Conservation (phyloP, 2,888 invertebrate genomes). For the Coenonympha arcania region DNA sequence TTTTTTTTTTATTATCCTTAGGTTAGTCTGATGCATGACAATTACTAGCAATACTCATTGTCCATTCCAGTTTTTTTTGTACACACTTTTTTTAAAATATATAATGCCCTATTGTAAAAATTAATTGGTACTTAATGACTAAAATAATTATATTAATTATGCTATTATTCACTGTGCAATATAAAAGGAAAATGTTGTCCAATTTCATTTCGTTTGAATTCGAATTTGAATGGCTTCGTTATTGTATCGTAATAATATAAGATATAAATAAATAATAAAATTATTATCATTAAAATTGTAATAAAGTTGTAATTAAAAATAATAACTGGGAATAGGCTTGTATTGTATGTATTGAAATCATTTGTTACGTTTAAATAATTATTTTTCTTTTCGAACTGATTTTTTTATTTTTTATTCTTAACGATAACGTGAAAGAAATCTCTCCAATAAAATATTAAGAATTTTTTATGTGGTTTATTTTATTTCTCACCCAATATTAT, state of each 20-base stretch:
- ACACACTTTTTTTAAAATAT: constrained; percentile 13
- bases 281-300: constrained; percentile 56
- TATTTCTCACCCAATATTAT: constrained; percentile 34
- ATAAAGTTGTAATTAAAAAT: constrained; percentile 62
- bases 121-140: constrained; percentile 38
- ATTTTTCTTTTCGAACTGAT: constrained; percentile 38
- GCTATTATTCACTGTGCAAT: constrained; percentile 65
- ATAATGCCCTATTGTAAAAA: constrained; percentile 44
- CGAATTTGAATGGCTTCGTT: constrained; percentile 57
- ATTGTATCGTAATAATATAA: constrained; percentile 48
- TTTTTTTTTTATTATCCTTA: constrained; percentile 12
- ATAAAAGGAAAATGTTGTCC: constrained; percentile 55
- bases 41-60: constrained; percentile 31
- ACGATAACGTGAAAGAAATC: constrained; percentile 52
- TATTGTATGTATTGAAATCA: constrained; percentile 46
- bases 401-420: constrained; percentile 50
- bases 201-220: constrained; percentile 41
- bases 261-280: constrained; percentile 33
- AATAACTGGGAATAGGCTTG: constrained; percentile 59
- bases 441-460: constrained; percentile 68
- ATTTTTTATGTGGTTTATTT: constrained; percentile 53
- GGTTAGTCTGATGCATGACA: constrained; percentile 28
- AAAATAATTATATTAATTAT: constrained; percentile 43
- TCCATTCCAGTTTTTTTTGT: constrained; percentile 29
- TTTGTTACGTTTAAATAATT: constrained; percentile 58